Percentiles rank a stretch among this genome's conserved stretches.
phyloP scores from a whole-genome alignment of 1,140 invertebrate genomes.

The Pteromalus puparum region DNA sequence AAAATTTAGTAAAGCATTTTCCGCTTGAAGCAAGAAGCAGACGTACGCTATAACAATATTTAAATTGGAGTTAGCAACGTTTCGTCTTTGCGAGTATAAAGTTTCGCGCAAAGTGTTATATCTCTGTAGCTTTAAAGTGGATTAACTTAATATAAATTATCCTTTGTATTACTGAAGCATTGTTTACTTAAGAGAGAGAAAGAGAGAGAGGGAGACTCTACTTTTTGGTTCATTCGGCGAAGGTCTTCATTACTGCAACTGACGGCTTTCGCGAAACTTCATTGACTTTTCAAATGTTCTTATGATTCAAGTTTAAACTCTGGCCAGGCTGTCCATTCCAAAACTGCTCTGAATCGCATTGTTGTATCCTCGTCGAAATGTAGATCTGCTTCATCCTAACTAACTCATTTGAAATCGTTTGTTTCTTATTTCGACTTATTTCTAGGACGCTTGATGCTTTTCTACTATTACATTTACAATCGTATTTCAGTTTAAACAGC shows the following conservation, averaged over 20 bases:
- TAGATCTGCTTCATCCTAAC: background rate
- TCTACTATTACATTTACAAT: no score
- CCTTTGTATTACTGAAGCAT: slow-evolving; percentile 1
- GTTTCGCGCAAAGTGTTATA: background rate
- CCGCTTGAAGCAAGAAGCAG: background rate
- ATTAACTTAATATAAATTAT: slow-evolving; percentile 7
- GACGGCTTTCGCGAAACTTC: background rate
- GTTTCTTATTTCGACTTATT: no score
- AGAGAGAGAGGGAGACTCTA: background rate
- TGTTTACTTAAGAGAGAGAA: background rate
- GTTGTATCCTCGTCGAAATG: background rate
- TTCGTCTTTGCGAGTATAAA: background rate
- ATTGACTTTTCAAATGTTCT: slow-evolving; percentile 19
- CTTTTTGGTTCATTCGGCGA: background rate
- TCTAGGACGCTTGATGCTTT: no score
- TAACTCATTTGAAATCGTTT: background rate
- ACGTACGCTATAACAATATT: background rate
- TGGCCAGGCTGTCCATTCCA: background rate
- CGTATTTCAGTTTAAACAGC: no score
- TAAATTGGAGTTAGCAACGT: background rate
- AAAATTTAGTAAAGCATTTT: background rate
- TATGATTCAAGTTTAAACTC: background rate
- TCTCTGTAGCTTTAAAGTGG: background rate
- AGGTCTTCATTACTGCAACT: slow-evolving; percentile 14
- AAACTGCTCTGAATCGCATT: background rate